Conservation (phyloP, 2,113 vertebrate genomes). For the Bubo bubo region DNA sequence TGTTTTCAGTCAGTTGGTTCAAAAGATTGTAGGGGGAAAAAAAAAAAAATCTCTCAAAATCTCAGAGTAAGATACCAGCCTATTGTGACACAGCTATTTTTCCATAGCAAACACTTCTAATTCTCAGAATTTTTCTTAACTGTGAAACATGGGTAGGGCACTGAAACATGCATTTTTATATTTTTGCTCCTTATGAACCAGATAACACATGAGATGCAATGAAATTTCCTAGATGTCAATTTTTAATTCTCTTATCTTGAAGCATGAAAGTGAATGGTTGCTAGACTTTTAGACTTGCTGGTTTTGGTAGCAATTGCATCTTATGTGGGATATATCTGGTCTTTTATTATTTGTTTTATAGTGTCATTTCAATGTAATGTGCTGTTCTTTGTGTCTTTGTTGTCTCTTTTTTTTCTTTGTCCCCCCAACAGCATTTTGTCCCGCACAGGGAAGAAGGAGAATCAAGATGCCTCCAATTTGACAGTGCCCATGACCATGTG, state of each 20-base stretch:
- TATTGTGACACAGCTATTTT: conserved; percentile 42
- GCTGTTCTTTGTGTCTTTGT: conserved; percentile 99
- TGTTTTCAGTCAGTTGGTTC: conserved; percentile 65
- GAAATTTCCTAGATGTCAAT: conserved; percentile 74
- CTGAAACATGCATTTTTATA: conserved; percentile 99
- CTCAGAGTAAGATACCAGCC: conserved; percentile 34
- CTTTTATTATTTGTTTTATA: conserved; percentile 99
- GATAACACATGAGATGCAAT: conserved; percentile 99
- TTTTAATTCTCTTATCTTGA: conserved; percentile 63
- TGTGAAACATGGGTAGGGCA: conserved; percentile 98
- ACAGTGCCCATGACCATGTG: conserved; percentile 99
- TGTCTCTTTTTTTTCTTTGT: conserved; percentile 99
- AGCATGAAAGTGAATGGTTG: conserved; percentile 41
- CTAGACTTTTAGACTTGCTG: conserved; percentile 66
- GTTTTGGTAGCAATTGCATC: conserved; percentile 88
- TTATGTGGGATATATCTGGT: conserved; percentile 99
- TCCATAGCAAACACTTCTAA: conserved; percentile 12
- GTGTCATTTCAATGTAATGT: conserved; percentile 99
- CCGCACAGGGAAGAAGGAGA: conserved; percentile 99
- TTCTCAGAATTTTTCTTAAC: conserved; percentile 60
- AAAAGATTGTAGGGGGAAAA: neutral
- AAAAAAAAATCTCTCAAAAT: neutral
- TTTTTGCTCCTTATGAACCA: conserved; percentile 99
- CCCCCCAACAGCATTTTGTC: conserved; percentile 99
- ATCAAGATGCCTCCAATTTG: conserved; percentile 99